Base-by-base conservation (phyloP, 1,140 invertebrate genomes). In the Cheumatopsyche charites region DNA sequence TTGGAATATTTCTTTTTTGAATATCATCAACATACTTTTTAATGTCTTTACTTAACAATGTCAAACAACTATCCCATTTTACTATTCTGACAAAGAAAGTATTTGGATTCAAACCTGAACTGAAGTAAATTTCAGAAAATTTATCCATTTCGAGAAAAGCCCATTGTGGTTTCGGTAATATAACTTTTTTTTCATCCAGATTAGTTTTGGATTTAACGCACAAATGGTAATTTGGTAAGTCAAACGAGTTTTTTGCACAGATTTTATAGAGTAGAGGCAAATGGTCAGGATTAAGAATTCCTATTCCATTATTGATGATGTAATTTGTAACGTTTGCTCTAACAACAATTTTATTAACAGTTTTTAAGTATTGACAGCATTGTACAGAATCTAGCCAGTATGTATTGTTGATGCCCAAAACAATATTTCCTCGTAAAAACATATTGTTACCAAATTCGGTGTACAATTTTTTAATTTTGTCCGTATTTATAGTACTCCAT, bases 71-170 rank as follows among this genome's bases (percentile, higher is more conserved):
- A 52, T 81, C 78, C 61, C 80, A 82, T 75, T 82, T 81, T 1
- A 71, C 67, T 25, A 78, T 77, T 43, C 81, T 74, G 1, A 84
- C 73, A 71, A 81, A 84, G 47, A 82, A 79, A 52, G 75, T 75
- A 55, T 76, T 73, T 0, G 80, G 80, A 75, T 73, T 75, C 41
- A 79, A 70, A 4, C 78, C 79, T 15, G 73, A 78, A 17, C 78
- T 70, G n/a, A 82, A 80, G 66, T 78, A 80, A 3, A 85, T 79
- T n/a, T 72, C 26, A 4, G 73, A 71, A 19, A 79, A 65, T 68
- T 77, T 71, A 11, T 79, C 78, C 7, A 62, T 73, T n/a, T 80
- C 79, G 36, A 85, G 75, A 78, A 81, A 77, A 0, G 83, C 82
- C 83, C 83, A 85, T 12, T 74, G 76, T 6, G 74, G 72, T 74